Conservation (phyloP, 2,797 vertebrate species). For the Pogonophryne albipinna region DNA sequence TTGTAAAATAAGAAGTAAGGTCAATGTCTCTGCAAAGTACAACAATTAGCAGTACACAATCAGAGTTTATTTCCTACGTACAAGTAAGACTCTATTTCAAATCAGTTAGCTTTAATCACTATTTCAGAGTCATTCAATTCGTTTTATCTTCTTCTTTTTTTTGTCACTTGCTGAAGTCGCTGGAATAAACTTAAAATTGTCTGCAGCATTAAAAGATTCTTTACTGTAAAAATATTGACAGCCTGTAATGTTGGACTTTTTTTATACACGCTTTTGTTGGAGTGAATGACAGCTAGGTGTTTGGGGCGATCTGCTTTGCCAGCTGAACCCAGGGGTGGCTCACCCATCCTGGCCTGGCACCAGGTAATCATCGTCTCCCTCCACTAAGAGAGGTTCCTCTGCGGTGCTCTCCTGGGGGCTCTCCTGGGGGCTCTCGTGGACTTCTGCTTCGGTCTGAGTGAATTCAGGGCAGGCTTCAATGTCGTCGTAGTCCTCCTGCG, state of each 20-base stretch:
- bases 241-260: background rate
- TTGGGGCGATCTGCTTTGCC: background rate
- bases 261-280: background rate
- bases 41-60: no score
- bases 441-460: constrained; percentile 36
- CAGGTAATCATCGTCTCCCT: constrained; percentile 45
- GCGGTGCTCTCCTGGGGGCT: background rate
- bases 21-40: no score
- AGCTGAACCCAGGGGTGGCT: constrained; percentile 28
- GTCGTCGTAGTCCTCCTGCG: constrained; percentile 74
- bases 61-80: no score
- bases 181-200: background rate
- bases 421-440: constrained; percentile 22
- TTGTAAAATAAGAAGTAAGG: no score
- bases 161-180: no score
- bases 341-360: constrained; percentile 58
- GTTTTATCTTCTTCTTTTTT: background rate
- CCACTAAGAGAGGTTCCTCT: background rate
- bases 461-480: constrained; percentile 23
- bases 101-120: no score
- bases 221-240: background rate
- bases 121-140: background rate
- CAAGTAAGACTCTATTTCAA: no score
- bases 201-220: background rate
- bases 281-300: background rate